These are phyloP conservation scores for Keiferia lycopersicella DNA, from an alignment of 2,888 invertebrate genomes.

Conservation along the genomic window DNA sequence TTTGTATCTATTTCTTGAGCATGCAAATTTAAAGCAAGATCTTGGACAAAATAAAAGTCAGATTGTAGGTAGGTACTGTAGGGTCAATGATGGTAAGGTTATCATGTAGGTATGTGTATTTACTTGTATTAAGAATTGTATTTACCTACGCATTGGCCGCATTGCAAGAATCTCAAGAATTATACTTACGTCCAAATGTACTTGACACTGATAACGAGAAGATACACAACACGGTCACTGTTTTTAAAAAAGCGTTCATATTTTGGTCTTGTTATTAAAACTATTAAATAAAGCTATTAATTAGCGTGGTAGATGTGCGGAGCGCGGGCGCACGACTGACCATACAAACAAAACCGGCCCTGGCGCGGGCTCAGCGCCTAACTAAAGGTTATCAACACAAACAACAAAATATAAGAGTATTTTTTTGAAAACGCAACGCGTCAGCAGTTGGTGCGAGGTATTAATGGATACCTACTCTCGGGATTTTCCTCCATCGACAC, in stretches of 20 bases:
- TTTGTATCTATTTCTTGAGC: constrained; percentile 1
- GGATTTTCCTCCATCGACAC: constrained; percentile 29
- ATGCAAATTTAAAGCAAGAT: not conserved
- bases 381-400: constrained; percentile 64
- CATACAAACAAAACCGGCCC: constrained; percentile 47
- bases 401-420: constrained; percentile 32
- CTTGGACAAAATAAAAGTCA: not conserved
- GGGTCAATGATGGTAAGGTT: constrained; percentile 16
- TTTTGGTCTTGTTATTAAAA: not conserved
- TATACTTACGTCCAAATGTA: constrained; percentile 50
- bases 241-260: constrained; percentile 9
- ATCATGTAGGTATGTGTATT: not conserved
- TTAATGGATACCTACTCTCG: constrained; percentile 27
- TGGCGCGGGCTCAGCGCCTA: constrained; percentile 51
- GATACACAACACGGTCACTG: constrained; percentile 36
- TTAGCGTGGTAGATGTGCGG: constrained; percentile 30
- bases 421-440: constrained; percentile 46
- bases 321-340: constrained; percentile 58
- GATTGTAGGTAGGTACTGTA: constrained; percentile 21
- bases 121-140: not conserved
- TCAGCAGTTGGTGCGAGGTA: constrained; percentile 24
- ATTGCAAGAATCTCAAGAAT: not conserved
- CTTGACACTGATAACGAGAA: constrained; percentile 40
- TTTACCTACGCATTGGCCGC: no score
- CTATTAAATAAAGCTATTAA: constrained; percentile 12